Conservation (phyloP, 37 sponge, comb jelly and placozoan species). For the Crambe crambe region DNA sequence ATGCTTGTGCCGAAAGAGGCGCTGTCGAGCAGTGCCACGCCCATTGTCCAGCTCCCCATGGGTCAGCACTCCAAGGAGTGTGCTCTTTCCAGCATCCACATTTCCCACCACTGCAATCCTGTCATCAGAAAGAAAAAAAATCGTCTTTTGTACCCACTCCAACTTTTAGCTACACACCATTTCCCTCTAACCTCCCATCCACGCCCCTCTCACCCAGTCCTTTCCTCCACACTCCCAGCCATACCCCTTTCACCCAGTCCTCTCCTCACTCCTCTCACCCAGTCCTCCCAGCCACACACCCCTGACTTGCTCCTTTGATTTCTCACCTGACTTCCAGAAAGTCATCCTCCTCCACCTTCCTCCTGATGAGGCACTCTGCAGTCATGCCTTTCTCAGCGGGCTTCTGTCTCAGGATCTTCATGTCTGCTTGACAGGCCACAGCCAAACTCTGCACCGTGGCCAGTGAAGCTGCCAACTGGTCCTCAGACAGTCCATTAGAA, state of each 20-base stretch:
- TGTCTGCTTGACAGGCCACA: constrained; percentile 70
- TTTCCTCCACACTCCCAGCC: background rate
- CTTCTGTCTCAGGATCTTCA: constrained; percentile 74
- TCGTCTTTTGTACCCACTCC: background rate
- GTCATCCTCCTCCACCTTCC: constrained; percentile 84
- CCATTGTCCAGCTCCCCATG: constrained; percentile 99
- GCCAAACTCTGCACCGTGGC: constrained; percentile 82
- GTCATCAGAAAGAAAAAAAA: background rate
- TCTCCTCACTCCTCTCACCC: too few relatives aligned
- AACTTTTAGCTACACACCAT: background rate
- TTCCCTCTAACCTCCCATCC: background rate
- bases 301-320: background rate
- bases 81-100: constrained; percentile 99
- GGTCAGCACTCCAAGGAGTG: constrained; percentile 96
- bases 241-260: too few relatives aligned
- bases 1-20: constrained; percentile 98
- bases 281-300: background rate
- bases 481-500: constrained; percentile 67
- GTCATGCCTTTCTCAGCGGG: constrained; percentile 77
- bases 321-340: constrained; percentile 93
- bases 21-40: constrained; percentile 88
- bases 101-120: constrained; percentile 99
- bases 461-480: constrained; percentile 82
- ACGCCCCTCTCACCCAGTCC: background rate
- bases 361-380: constrained; percentile 87